These are phyloP conservation scores for Heliconius sara DNA, from an alignment of 2,888 invertebrate species.

Conservation along the genomic window DNA sequence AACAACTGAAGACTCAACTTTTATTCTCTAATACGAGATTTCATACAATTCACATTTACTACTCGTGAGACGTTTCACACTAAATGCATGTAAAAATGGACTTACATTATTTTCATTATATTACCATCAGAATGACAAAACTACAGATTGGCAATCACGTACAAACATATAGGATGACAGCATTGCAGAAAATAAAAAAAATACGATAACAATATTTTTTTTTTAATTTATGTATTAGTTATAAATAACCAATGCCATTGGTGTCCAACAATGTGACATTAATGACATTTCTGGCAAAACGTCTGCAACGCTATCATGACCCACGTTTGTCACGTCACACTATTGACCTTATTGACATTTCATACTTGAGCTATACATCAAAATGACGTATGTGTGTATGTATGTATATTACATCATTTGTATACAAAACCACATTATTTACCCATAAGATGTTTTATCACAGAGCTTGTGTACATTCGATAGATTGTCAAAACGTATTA, in stretches of 20 bases:
- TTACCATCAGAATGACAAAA: slow-evolving; percentile 14
- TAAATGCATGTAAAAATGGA: slow-evolving; percentile 26
- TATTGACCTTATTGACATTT: slow-evolving; percentile 8
- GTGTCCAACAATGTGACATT: background rate
- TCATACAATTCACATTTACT: slow-evolving; percentile 41
- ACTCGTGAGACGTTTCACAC: slow-evolving; percentile 36
- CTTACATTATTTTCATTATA: background rate
- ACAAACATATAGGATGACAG: slow-evolving; percentile 10
- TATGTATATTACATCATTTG: background rate
- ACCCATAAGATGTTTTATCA: slow-evolving; percentile 27
- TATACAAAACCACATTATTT: slow-evolving; percentile 15
- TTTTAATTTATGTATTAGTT: background rate
- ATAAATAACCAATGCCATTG: background rate
- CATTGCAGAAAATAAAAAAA: background rate
- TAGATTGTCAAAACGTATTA: slow-evolving; percentile 19
- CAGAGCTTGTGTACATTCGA: slow-evolving; percentile 28
- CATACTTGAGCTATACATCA: slow-evolving; percentile 19
- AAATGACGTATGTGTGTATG: background rate
- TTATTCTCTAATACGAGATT: slow-evolving; percentile 67
- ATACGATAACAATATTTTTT: background rate
- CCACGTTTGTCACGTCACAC: background rate
- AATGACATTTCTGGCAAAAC: background rate
- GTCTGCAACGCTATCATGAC: slow-evolving; percentile 1
- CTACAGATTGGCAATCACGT: slow-evolving; percentile 5
- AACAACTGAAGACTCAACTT: slow-evolving; percentile 58